phyloP scores from a whole-genome alignment of 2,888 invertebrate genomes.

The Hanleya hanleyi region DNA sequence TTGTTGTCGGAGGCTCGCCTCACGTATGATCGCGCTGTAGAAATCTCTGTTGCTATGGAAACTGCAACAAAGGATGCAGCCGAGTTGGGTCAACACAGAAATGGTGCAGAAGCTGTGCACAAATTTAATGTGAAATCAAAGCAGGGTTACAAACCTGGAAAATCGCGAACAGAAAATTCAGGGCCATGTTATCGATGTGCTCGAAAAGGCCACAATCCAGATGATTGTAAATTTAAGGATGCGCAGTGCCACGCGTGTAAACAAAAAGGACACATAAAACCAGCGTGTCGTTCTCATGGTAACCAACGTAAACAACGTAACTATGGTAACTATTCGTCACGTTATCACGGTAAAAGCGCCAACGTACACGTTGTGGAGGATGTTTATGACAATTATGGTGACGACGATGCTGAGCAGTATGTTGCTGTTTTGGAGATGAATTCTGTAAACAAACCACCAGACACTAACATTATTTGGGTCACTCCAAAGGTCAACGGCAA shows the following conservation, averaged over 20 bases:
- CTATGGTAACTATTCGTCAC: too few relatives aligned
- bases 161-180: too few relatives aligned
- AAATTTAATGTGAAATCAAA: background rate
- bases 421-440: too few relatives aligned
- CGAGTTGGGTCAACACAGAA: slow-evolving; percentile 13
- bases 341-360: too few relatives aligned
- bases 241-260: slow-evolving; percentile 9
- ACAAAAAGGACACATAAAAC: slow-evolving; percentile 14
- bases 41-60: slow-evolving; percentile 35
- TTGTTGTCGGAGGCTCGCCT: slow-evolving; percentile 21
- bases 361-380: too few relatives aligned
- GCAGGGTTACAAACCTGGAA: background rate
- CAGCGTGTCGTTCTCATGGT: too few relatives aligned
- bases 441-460: too few relatives aligned
- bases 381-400: too few relatives aligned
- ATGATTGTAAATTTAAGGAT: slow-evolving; percentile 13
- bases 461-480: background rate
- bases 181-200: slow-evolving; percentile 16
- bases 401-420: too few relatives aligned
- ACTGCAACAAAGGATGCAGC: slow-evolving; percentile 23
- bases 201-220: slow-evolving; percentile 5
- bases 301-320: too few relatives aligned
- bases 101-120: background rate
- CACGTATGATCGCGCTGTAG: slow-evolving; percentile 18
- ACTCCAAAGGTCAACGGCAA: slow-evolving; percentile 18